Conservation (phyloP, 1,140 invertebrate species). For the Zeugodacus cucurbitae region DNA sequence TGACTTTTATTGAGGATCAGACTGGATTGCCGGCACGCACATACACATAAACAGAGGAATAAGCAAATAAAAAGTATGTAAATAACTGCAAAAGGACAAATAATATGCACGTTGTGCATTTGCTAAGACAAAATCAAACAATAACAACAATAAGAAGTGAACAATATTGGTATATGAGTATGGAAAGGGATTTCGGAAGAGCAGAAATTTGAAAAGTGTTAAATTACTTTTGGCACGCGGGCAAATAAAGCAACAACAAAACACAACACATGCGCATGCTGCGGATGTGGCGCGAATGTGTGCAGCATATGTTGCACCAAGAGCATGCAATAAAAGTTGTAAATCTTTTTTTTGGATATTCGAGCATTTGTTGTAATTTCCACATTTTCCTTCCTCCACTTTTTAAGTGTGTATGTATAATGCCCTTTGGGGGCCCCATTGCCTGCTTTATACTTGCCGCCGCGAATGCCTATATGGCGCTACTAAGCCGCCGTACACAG, state of each 20-base stretch:
- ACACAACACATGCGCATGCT: not conserved
- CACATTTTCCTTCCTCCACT: not conserved
- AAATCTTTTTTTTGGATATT: not conserved
- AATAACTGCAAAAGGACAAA: not conserved
- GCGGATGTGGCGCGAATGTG: not conserved
- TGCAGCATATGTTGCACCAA: constrained; percentile 6
- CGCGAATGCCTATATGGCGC: constrained; percentile 24
- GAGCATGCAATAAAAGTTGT: not conserved
- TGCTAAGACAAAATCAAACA: not conserved
- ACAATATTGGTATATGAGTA: not conserved
- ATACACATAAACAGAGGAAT: too few relatives aligned
- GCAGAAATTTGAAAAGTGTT: constrained; percentile 13
- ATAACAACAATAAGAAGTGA: too few relatives aligned
- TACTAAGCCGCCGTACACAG: not conserved
- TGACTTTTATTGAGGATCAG: constrained; percentile 36
- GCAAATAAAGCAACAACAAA: not conserved
- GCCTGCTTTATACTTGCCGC: constrained; percentile 9
- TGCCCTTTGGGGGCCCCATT: not conserved
- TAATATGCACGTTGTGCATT: not conserved
- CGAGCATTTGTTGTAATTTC: not conserved
- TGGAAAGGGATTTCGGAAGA: not conserved
- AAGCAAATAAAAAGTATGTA: not conserved
- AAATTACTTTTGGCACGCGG: constrained; percentile 33
- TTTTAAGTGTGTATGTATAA: not conserved
- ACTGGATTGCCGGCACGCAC: not conserved